Base-by-base conservation (phyloP, 2,113 vertebrate species). In the Tauraco erythrolophus region DNA sequence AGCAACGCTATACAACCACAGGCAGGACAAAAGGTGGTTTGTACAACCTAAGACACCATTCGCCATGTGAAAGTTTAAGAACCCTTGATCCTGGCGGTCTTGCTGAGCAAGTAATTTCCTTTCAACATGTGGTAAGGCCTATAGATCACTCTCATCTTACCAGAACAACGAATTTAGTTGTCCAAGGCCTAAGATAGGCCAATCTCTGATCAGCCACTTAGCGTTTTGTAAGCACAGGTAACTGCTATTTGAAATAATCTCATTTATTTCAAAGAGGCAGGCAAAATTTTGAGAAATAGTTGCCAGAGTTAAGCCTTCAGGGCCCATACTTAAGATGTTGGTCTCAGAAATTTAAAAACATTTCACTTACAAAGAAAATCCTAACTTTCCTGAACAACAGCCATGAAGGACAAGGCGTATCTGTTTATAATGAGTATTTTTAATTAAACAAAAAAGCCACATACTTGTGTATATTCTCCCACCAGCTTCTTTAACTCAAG, bases 41-140 rank as follows among this genome's bases (percentile, higher is more conserved):
- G 35, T 87, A 84, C 57, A 94, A 91, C 54, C 72, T 46, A 76
- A 82, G 65, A 89, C 70, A 86, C 50, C 30, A 53, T 18, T 94
- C 48, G 75, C 30, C 45, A 45, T 33, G 43, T 80, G 65, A 69
- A 93, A 79, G 65, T 87, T 82, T 64, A 87, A 91, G 79, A 91
- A 71, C 12, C 19, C 71, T 58, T 62, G 66, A 84, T 76, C 50
- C 35, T 46, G 57, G 48, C 7, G 1, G 17, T 64, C 51, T 60
- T 89, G 41, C 48, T 79, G 48, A 94, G 27, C 72, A 84, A 94
- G 64, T 79, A 43, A 85, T 85, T 97, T 95, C 81, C 79, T 86
- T 94, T 25, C 75, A 88, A 66, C 86, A 62, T 77, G 58, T 18
- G 54, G 72, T 91, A 92, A 94, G 53, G 48, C 74, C 76, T 93